phyloP scores from a whole-genome alignment of 1,140 invertebrate genomes.

The Cotesia chilonis region DNA sequence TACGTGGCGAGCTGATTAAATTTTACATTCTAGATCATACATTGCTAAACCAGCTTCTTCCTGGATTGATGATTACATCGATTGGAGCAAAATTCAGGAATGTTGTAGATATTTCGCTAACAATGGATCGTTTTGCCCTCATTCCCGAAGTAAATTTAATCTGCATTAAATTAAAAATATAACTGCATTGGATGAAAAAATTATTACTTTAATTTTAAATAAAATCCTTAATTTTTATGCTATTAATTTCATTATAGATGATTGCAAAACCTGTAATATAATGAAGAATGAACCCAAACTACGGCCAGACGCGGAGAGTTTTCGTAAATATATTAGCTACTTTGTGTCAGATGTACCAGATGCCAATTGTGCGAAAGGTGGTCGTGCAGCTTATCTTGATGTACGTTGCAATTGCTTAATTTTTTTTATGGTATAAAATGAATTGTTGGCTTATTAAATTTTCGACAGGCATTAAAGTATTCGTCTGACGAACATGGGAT shows the following conservation, averaged over 20 bases:
- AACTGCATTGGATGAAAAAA: no score
- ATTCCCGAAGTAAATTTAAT: constrained; percentile 49
- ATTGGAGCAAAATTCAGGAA: constrained; percentile 73
- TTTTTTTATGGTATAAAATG: constrained; percentile 20
- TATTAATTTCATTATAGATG: background rate
- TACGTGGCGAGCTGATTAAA: no score
- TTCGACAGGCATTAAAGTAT: constrained; percentile 71
- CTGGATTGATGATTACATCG: constrained; percentile 93
- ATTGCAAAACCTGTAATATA: constrained; percentile 50
- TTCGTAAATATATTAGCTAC: constrained; percentile 78
- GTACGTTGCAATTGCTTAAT: constrained; percentile 54
- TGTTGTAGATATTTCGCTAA: constrained; percentile 74
- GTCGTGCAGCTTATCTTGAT: constrained; percentile 74
- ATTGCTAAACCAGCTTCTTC: constrained; percentile 80
- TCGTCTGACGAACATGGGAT: constrained; percentile 67
- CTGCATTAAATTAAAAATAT: background rate
- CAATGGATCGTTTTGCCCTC: constrained; percentile 74
- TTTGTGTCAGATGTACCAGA: constrained; percentile 87
- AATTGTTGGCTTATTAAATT: constrained; percentile 30
- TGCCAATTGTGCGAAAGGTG: constrained; percentile 80
- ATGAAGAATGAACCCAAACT: constrained; percentile 53
- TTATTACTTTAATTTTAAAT: background rate
- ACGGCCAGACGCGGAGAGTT: constrained; percentile 69
- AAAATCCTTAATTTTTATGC: background rate
- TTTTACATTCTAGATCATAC: constrained; percentile 69